Evolutionary conservation across 2,797 vertebrate species (phyloP).

Genomic region (Epinephelus malabaricus): DNA sequence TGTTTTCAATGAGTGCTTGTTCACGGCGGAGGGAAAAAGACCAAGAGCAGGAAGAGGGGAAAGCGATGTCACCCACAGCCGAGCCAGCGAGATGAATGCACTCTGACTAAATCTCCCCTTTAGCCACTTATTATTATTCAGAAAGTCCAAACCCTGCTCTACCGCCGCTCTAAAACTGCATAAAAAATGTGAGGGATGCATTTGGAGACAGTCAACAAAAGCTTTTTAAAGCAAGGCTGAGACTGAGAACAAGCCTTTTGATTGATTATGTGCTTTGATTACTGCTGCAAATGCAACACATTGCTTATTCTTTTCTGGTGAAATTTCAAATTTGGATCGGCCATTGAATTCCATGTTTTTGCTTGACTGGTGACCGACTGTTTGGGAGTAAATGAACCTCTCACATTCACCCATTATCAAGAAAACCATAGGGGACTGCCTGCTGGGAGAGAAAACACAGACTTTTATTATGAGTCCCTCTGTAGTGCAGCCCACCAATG

Average conservation of each 20-base stretch:
- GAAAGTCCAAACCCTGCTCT: slow-evolving; percentile 66
- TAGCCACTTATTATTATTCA: slow-evolving; percentile 83
- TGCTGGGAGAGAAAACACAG: slow-evolving; percentile 28
- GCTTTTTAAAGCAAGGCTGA: slow-evolving; percentile 33
- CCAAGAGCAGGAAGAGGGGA: slow-evolving; percentile 38
- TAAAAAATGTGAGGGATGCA: slow-evolving; percentile 58
- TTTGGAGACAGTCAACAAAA: slow-evolving; percentile 59
- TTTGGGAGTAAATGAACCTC: slow-evolving; percentile 43
- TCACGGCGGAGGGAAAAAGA: slow-evolving; percentile 40
- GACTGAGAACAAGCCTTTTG: slow-evolving; percentile 32
- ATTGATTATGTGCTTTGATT: slow-evolving; percentile 44
- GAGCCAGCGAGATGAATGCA: slow-evolving; percentile 74
- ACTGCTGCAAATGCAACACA: background rate
- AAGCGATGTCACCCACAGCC: slow-evolving; percentile 69
- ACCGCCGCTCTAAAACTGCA: slow-evolving; percentile 57
- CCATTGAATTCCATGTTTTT: slow-evolving; percentile 18
- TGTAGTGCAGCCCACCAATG: slow-evolving; percentile 53
- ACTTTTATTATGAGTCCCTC: slow-evolving; percentile 40
- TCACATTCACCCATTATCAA: slow-evolving; percentile 33
- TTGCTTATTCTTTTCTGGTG: background rate
- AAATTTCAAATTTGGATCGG: slow-evolving; percentile 21
- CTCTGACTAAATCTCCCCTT: slow-evolving; percentile 80
- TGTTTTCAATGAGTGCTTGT: slow-evolving; percentile 64
- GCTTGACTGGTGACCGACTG: slow-evolving; percentile 41
- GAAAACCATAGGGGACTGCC: slow-evolving; percentile 20